Evolutionary conservation across 2,888 invertebrate genomes (phyloP).

Genomic region (Scelioninae gen. 1): DNA sequence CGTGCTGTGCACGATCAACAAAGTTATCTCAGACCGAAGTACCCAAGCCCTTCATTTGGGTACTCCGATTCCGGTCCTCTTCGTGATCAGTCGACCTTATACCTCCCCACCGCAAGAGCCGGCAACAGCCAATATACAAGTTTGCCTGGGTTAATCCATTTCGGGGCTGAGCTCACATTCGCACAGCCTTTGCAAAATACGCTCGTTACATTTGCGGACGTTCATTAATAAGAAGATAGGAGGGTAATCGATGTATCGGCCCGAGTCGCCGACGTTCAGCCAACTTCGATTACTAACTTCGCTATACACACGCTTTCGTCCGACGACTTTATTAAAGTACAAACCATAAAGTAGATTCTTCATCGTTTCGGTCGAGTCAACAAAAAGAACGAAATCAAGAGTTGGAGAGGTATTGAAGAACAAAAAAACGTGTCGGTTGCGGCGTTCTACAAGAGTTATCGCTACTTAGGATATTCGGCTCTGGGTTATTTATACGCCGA

Average conservation of each 20-base stretch:
- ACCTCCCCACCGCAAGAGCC: slow-evolving; percentile 35
- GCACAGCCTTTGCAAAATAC: slow-evolving; percentile 31
- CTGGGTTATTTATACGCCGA: slow-evolving; percentile 6
- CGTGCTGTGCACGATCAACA: slow-evolving; percentile 40
- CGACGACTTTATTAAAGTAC: slow-evolving; percentile 11
- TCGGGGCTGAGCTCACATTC: slow-evolving; percentile 30
- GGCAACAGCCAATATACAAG: slow-evolving; percentile 43
- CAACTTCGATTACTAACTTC: slow-evolving; percentile 23
- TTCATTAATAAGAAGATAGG: slow-evolving; percentile 34
- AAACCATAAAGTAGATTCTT: slow-evolving; percentile 26
- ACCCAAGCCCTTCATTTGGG: slow-evolving; percentile 32
- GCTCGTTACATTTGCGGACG: slow-evolving; percentile 43
- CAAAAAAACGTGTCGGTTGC: slow-evolving; percentile 14
- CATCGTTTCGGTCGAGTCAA: background rate
- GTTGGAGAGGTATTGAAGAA: background rate
- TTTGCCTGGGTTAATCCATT: slow-evolving; percentile 55
- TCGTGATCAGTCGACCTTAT: slow-evolving; percentile 57
- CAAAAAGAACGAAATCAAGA: background rate
- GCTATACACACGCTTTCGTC: background rate
- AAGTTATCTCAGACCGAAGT: too few relatives aligned
- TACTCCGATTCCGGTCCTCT: slow-evolving; percentile 33
- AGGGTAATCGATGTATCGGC: slow-evolving; percentile 29
- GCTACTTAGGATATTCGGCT: slow-evolving; percentile 14
- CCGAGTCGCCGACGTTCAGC: background rate
- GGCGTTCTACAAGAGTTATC: slow-evolving; percentile 28